Conservation (phyloP, 2,797 vertebrate genomes). For the Huso huso region DNA sequence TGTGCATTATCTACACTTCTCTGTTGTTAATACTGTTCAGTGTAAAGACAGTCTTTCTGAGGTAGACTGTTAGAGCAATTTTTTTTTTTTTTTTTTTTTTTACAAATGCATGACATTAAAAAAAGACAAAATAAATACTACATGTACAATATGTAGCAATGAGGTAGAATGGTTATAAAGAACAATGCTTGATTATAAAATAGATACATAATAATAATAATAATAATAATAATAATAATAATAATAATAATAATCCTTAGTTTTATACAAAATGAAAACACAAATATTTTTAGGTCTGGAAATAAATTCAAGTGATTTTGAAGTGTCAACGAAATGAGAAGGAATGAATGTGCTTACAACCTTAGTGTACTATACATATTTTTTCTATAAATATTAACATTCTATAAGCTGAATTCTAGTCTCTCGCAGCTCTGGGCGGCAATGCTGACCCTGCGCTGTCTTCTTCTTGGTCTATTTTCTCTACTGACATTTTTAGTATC, state of each 20-base stretch:
- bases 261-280: conserved; percentile 53
- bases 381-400: conserved; percentile 65
- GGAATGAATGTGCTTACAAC: conserved; percentile 76
- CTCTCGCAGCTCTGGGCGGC: conserved; percentile 63
- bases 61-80: conserved; percentile 84
- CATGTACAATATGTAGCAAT: conserved; percentile 98
- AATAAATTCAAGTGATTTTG: conserved; percentile 10
- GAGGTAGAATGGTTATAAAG: conserved; percentile 99
- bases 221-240: too few relatives aligned
- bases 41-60: conserved; percentile 52
- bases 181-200: conserved; percentile 72
- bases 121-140: conserved; percentile 96
- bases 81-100: conserved; percentile 49
- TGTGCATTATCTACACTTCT: conserved; percentile 70
- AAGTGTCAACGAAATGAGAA: conserved; percentile 58
- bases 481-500: conserved; percentile 67
- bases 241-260: conserved; percentile 37
- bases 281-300: conserved; percentile 27
- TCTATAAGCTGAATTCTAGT: conserved; percentile 69
- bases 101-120: conserved; percentile 96
- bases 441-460: conserved; percentile 64
- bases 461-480: conserved; percentile 52
- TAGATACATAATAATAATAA: conserved; percentile 30
- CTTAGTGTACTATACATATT: conserved; percentile 50
- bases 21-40: conserved; percentile 78